Evolutionary conservation across 2,888 invertebrate species (phyloP).

Genomic region (Ornithoptera alexandrae): DNA sequence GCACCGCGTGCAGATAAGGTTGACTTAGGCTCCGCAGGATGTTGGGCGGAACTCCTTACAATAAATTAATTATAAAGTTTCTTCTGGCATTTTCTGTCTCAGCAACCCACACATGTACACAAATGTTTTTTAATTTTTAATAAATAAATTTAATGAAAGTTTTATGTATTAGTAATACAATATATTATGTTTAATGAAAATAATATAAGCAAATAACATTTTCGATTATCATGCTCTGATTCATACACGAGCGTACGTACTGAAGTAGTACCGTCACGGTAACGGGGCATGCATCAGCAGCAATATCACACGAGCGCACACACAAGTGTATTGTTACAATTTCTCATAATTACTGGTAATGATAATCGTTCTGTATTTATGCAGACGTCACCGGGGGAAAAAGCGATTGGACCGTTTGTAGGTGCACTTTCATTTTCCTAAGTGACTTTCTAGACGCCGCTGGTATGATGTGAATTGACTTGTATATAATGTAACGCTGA

Average conservation of each 20-base stretch:
- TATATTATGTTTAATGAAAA: not conserved
- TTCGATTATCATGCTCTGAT: conserved; percentile 3
- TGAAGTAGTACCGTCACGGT: not conserved
- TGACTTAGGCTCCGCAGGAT: no score
- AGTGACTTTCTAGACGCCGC: conserved; percentile 38
- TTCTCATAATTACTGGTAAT: conserved; percentile 37
- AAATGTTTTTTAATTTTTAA: no score
- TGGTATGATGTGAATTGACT: conserved; percentile 21
- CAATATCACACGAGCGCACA: not conserved
- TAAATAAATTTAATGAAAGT: no score
- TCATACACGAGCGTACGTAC: not conserved
- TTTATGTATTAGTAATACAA: not conserved
- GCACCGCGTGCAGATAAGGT: no score
- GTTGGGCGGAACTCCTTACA: no score
- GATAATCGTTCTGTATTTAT: conserved; percentile 31
- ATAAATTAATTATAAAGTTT: no score
- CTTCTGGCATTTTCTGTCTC: no score
- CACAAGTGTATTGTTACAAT: conserved; percentile 22
- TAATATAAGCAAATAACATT: not conserved
- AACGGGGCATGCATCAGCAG: no score
- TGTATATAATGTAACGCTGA: not conserved
- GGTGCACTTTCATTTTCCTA: conserved; percentile 40
- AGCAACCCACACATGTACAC: no score
- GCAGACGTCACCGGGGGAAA: conserved; percentile 34
- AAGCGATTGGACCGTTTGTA: conserved; percentile 34